phyloP scores from a whole-genome alignment of 2,888 invertebrate genomes.

The Parapristionchus giblindavisi region DNA sequence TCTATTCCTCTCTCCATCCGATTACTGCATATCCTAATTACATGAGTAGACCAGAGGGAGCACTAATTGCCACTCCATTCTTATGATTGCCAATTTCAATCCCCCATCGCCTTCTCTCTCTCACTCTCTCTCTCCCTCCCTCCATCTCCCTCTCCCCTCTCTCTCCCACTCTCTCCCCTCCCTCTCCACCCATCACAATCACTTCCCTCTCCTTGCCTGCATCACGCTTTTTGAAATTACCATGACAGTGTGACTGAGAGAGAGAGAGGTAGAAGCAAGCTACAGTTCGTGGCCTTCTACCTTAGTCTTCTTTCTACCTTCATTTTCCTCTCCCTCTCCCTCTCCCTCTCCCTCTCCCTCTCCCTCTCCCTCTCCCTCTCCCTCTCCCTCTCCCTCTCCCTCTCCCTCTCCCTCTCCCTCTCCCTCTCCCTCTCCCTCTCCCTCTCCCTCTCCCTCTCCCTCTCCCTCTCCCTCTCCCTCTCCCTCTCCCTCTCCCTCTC shows the following conservation, averaged over 20 bases:
- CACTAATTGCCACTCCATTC: slow-evolving; percentile 1
- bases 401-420: too few relatives aligned
- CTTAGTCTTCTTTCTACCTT: not conserved
- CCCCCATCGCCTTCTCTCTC: slow-evolving; percentile 4
- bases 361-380: slow-evolving; percentile 13
- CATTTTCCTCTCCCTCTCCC: slow-evolving; percentile 1
- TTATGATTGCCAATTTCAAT: not conserved
- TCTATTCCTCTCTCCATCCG: not conserved
- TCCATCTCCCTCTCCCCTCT: not conserved
- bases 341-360: not conserved
- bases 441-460: too few relatives aligned
- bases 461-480: too few relatives aligned
- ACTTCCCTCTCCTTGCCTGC: not conserved
- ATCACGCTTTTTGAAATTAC: slow-evolving; percentile 1
- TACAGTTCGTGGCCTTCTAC: not conserved
- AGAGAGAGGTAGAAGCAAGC: slow-evolving; percentile 1
- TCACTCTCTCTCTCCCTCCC: slow-evolving; percentile 15
- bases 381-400: not conserved
- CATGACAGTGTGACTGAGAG: slow-evolving; percentile 9
- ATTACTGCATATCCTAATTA: not conserved
- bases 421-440: too few relatives aligned
- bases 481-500: not conserved
- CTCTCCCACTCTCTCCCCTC: not conserved
- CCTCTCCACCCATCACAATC: not conserved
- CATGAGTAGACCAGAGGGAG: not conserved